Base-by-base conservation (phyloP, 1,140 invertebrate species). In the Pseudomyrmex cubaensis region DNA sequence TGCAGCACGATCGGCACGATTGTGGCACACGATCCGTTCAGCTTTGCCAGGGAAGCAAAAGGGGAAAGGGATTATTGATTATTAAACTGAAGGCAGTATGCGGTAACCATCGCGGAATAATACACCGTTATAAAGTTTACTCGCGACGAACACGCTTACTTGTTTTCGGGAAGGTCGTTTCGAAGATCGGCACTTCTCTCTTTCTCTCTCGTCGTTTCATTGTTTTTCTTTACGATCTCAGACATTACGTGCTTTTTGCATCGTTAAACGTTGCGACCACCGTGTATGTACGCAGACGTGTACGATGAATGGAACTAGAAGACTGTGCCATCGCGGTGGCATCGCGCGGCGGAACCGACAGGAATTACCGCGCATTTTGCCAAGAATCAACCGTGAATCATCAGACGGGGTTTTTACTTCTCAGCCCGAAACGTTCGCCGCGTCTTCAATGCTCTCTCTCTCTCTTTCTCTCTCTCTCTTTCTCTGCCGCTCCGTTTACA, bases 31-130 rank as follows among this genome's bases (percentile, higher is more conserved):
- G 85, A 74, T 86, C 77, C 84, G 85, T 75, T 78, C 92, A 91
- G 92, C 92, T 91, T 84, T 91, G 87, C 89, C 90, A 91, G 86
- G 89, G 83, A 90, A 87, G 76, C 84, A 63, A 77, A 63, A 70
- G 78, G 83, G 74, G 86, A 77, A 92, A 93, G 35, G 35, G 5
- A 93, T 92, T 92, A 93, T 93, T 93, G 92, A 93, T 93, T 92
- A 93, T 93, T 93, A 93, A 93, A 92, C 83, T 85, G 78, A 84
- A 83, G 74, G 87, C 70, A 85, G 88, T 70, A 87, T 67, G 78
- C 63, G 54, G 67, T 67, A 83, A 87, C 67, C 64, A 80, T 74
- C 52, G 50, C 50, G 85, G 56, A 61, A 66, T 77, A 69, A 66
- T 75, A 78, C 20, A 62, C 72, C 82, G 82, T 76, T 66, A 56